These are phyloP conservation scores for Pollenia amentaria DNA, from an alignment of 2,888 invertebrate species.

Conservation along the genomic window DNA sequence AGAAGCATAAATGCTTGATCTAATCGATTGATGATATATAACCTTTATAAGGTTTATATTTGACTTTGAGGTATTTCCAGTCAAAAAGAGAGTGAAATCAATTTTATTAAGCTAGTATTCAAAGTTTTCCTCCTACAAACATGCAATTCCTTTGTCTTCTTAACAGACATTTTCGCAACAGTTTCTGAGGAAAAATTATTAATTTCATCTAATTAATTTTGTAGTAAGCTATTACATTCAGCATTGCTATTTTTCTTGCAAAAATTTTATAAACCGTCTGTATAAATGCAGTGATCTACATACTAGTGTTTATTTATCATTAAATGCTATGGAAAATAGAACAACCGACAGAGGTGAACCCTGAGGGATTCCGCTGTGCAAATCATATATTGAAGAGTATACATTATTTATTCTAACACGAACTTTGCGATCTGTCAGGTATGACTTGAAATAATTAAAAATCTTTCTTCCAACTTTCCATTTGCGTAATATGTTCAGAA, in stretches of 20 bases:
- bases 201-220: no score
- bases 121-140: not conserved
- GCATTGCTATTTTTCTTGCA: no score
- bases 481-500: not conserved
- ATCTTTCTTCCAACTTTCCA: not conserved
- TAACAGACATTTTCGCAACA: no score
- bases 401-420: slow-evolving; percentile 27
- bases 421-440: slow-evolving; percentile 48
- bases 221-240: no score
- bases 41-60: not conserved
- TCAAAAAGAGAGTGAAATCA: slow-evolving; percentile 2
- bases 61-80: slow-evolving; percentile 11
- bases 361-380: no score
- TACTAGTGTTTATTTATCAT: no score
- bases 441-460: no score
- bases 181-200: no score
- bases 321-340: no score
- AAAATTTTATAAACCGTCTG: no score
- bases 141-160: slow-evolving; percentile 14
- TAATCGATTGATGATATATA: slow-evolving; percentile 5
- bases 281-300: no score
- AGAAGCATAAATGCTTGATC: not conserved
- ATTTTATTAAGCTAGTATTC: slow-evolving; percentile 13
- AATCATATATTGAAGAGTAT: not conserved
- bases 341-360: no score